Evolutionary conservation across 2,797 vertebrate species (phyloP).

Genomic region (Oreochromis grahami): DNA sequence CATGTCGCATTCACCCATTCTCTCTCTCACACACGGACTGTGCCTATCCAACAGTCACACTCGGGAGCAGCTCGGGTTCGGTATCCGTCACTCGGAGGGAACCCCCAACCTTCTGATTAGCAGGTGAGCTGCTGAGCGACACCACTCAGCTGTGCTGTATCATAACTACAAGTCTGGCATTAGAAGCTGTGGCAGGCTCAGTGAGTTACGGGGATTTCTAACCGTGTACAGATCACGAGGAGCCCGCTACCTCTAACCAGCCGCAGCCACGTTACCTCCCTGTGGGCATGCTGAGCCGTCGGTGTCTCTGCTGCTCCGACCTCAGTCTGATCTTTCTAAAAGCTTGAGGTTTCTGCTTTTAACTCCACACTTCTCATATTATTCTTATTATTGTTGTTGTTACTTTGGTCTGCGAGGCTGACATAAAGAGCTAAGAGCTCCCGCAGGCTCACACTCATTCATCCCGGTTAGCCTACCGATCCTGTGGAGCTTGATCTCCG

Average conservation of each 20-base stretch:
- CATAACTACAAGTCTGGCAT: neutral
- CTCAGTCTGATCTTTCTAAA: neutral
- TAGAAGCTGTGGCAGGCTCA: neutral
- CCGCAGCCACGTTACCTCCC: fast-evolving
- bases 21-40: neutral
- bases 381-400: neutral
- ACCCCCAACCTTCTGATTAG: fast-evolving
- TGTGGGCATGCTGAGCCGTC: neutral
- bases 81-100: neutral
- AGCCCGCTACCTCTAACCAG: neutral
- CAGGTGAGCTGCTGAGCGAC: fast-evolving
- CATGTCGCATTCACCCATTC: neutral
- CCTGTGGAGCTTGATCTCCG: neutral
- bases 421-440: neutral
- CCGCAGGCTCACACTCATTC: neutral
- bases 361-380: fast-evolving
- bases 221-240: neutral
- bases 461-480: neutral
- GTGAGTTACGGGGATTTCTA: neutral
- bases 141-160: neutral
- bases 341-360: neutral
- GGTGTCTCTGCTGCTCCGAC: neutral
- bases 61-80: neutral
- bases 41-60: neutral
- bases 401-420: neutral